Evolutionary conservation across 2,113 vertebrate species (phyloP), one percentile per base, ranked within the genome.

Genomic region (Rhinogobius similis): DNA sequence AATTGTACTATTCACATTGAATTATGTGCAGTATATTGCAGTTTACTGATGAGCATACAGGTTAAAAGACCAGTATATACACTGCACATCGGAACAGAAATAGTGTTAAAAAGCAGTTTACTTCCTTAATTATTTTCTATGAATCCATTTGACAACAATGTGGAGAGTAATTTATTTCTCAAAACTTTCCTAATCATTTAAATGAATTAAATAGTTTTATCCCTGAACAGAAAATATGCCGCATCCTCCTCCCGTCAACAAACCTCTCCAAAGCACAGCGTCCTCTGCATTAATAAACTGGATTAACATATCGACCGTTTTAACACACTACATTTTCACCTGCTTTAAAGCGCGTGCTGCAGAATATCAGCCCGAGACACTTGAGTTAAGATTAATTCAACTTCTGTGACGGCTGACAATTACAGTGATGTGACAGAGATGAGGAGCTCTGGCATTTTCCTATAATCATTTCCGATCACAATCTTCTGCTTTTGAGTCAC

Each of bases 391-490:
- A 24, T 46, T 41, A 48, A 76, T 81, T 61, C 61, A n/a, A 26
- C 50, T 67, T 65, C 21, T 71, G 71, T 10, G 55, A 75, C 59
- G 41, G 70, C 50, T 78, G 76, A 78, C 67, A 79, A 52, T 73
- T 59, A 70, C 59, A 74, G 43, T 27, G 61, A 75, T 63, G 55
- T 58, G 53, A 48, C 67, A 39, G 52, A 75, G 61, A 77, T 27
- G 70, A 81, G 79, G 77, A 72, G 55, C 70, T 29, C 61, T 71
- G 65, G 64, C 26, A 70, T 66, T 62, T 65, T 76, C 78, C 75
- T 58, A 43, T 14, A 53, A 81, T 70, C 55, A 63, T 41, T 32
- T 23, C 62, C 11, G 27, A 78, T 75, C 69, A 68, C 32, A 75
- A 14, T 26, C 63, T 62, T 62, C 70, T 62, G 29, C 64, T 58